Evolutionary conservation across 92 coral and sea anemone species (phyloP).

Genomic region (Palythoa heliodiscus): DNA sequence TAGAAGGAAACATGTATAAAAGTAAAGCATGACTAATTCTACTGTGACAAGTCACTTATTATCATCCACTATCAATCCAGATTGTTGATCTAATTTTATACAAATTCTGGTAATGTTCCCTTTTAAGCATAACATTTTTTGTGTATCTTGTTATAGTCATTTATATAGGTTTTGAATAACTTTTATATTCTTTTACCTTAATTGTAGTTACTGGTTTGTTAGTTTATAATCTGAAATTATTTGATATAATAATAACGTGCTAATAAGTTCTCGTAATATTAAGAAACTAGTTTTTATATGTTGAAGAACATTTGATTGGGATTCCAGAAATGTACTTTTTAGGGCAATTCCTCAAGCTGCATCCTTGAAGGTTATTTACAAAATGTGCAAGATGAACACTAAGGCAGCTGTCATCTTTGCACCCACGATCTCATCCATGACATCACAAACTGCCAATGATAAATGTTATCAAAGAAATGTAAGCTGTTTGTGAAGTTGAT

Average conservation of each 20-base stretch:
- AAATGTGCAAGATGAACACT: neutral
- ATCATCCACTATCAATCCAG: conserved; percentile 14
- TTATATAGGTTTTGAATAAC: neutral
- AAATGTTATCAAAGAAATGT: neutral
- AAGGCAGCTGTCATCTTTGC: neutral
- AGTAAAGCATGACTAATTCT: conserved; percentile 5
- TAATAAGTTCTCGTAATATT: conserved; percentile 12
- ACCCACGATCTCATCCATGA: neutral
- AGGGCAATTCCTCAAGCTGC: neutral
- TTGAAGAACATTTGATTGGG: neutral
- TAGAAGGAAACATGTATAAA: conserved; percentile 6
- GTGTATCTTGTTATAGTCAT: conserved; percentile 4
- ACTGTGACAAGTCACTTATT: conserved; percentile 9
- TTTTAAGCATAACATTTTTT: conserved; percentile 1
- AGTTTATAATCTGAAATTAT: neutral
- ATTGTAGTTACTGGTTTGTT: neutral
- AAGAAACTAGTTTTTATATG: neutral
- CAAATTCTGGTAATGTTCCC: conserved; percentile 5
- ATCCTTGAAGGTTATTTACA: neutral
- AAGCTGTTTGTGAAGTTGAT: neutral
- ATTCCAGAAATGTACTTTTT: neutral
- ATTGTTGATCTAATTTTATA: conserved; percentile 3
- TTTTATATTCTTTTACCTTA: neutral
- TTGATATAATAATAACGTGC: neutral
- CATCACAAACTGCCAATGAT: neutral